A percentile compares a stretch with the other conserved stretches of the same genome.
These are phyloP conservation scores for Metacarcinus magister DNA, from an alignment of 2,888 invertebrate species.

Conservation along the genomic window DNA sequence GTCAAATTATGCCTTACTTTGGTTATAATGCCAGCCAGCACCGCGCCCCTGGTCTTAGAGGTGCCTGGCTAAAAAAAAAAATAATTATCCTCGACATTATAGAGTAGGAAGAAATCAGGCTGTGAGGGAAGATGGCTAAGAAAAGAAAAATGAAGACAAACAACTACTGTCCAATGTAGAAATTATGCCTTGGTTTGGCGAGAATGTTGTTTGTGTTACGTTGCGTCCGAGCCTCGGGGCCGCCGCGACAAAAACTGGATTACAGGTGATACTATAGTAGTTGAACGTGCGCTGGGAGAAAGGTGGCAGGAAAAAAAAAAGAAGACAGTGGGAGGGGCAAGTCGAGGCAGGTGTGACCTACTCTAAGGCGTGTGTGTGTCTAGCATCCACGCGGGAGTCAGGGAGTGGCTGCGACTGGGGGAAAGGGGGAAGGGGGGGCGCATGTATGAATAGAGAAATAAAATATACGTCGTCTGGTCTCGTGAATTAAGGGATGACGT, in stretches of 20 bases:
- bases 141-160: not conserved
- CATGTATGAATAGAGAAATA: not conserved
- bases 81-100: not conserved
- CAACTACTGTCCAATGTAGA: not conserved
- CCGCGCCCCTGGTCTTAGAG: not conserved
- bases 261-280: not conserved
- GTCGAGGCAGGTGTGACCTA: conserved; percentile 18
- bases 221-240: not conserved
- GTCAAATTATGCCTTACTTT: conserved; percentile 1
- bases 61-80: not conserved
- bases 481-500: not conserved
- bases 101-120: not conserved
- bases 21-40: not conserved
- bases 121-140: not conserved
- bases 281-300: not conserved
- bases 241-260: not conserved
- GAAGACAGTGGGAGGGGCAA: not conserved
- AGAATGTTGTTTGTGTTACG: conserved; percentile 17
- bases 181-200: not conserved
- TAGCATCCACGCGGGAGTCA: not conserved
- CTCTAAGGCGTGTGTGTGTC: not conserved
- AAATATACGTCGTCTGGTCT: not conserved
- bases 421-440: too few species aligned
- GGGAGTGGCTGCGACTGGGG: not conserved
- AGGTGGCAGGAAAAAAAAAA: not conserved